Conservation (phyloP, 2,113 vertebrate genomes). For the Bujurquina vittata region DNA sequence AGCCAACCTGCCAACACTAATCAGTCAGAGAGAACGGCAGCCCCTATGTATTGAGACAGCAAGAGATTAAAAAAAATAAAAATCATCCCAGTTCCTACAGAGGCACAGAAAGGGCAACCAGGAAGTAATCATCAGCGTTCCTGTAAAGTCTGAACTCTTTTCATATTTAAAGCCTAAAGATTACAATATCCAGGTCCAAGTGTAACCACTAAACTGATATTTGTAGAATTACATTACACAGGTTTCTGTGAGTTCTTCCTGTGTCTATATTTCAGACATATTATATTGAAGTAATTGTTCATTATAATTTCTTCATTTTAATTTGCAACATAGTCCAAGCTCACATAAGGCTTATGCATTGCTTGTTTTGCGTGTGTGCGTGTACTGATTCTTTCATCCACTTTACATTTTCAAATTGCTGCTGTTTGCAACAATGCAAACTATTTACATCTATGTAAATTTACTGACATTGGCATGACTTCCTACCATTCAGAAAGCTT, state of each 20-base stretch:
- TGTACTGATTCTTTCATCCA: background rate
- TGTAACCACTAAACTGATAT: background rate
- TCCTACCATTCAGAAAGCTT: background rate
- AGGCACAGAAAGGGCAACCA: background rate
- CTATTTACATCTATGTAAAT: rapidly evolving
- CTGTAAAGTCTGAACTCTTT: background rate
- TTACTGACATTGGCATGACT: background rate
- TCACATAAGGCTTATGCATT: background rate
- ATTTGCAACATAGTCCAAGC: background rate
- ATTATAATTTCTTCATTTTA: slow-evolving; percentile 1
- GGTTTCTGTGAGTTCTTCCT: background rate
- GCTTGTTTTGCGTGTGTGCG: no score
- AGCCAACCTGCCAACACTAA: slow-evolving; percentile 43
- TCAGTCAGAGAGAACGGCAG: slow-evolving; percentile 43
- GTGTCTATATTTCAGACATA: background rate
- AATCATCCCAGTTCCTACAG: background rate
- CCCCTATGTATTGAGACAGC: slow-evolving; percentile 10
- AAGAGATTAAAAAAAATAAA: background rate
- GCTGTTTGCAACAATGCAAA: background rate
- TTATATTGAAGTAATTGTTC: background rate
- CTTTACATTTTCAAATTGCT: background rate
- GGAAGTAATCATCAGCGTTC: background rate
- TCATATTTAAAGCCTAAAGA: background rate
- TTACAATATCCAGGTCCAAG: background rate
- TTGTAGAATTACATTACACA: background rate